phyloP scores from a whole-genome alignment of 2,113 vertebrate species.

The Phylloscopus whistleri region DNA sequence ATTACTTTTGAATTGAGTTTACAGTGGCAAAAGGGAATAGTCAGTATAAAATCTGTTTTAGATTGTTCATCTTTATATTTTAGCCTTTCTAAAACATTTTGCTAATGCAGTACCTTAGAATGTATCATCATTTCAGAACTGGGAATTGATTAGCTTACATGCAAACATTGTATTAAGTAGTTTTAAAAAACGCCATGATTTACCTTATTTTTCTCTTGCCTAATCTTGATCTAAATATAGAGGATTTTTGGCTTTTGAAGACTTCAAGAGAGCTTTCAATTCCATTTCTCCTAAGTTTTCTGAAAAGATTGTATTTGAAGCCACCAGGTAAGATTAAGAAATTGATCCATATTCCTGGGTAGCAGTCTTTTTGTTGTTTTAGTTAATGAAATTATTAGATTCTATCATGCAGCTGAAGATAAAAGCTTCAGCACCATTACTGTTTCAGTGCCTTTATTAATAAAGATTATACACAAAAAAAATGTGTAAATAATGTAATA shows the following conservation, averaged over 20 bases:
- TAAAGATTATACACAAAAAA: not conserved
- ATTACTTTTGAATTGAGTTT: not conserved
- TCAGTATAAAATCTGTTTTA: not conserved
- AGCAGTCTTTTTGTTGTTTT: not conserved
- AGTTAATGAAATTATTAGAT: not conserved
- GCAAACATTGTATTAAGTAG: not conserved
- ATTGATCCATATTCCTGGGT: not conserved
- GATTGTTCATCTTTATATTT: not conserved
- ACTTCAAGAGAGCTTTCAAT: conserved; percentile 74
- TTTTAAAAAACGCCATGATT: not conserved
- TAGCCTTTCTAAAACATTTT: not conserved
- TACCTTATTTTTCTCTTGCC: not conserved
- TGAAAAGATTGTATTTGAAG: conserved; percentile 67
- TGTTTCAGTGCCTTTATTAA: not conserved
- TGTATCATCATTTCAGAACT: not conserved
- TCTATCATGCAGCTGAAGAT: not conserved
- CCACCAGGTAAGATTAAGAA: conserved; percentile 68
- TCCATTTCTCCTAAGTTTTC: conserved; percentile 68
- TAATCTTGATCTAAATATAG: conserved; percentile 43
- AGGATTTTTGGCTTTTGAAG: conserved; percentile 74
- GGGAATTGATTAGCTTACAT: not conserved
- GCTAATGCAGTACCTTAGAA: not conserved
- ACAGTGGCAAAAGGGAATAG: not conserved
- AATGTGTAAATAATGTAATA: not conserved
- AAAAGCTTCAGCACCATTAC: not conserved